Percentiles rank a stretch among this genome's conserved stretches.
Conservation (phyloP, 2,797 vertebrate genomes). For the Crax fasciolata region DNA sequence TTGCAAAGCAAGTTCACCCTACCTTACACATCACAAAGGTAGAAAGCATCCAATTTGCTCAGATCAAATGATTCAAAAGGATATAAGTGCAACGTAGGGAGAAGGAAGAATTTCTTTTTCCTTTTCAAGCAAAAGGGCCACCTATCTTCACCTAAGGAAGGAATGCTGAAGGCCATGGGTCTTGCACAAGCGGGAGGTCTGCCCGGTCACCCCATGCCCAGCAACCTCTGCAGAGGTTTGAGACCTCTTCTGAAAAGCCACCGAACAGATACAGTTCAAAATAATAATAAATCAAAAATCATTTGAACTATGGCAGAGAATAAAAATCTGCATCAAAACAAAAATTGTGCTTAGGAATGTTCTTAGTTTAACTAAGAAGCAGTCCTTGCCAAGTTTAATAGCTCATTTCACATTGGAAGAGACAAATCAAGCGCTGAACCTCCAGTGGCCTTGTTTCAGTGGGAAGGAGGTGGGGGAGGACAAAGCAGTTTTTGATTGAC, state of each 20-base stretch:
- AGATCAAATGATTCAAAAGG: background rate
- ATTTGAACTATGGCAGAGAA: background rate
- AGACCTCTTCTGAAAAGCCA: background rate
- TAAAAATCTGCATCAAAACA: background rate
- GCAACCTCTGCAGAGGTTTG: background rate
- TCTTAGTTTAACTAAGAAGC: background rate
- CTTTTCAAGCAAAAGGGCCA: background rate
- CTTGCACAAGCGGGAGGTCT: background rate
- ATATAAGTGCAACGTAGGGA: background rate
- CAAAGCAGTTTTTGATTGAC: background rate
- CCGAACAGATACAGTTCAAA: background rate
- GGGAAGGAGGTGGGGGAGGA: background rate
- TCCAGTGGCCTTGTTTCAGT: background rate
- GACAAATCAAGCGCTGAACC: background rate
- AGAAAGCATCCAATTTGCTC: background rate
- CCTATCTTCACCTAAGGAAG: background rate
- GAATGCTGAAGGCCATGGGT: background rate
- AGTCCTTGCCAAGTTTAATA: background rate
- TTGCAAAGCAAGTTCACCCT: background rate
- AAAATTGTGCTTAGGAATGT: background rate
- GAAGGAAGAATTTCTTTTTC: no score
- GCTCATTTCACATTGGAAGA: background rate
- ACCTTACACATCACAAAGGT: background rate
- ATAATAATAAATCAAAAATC: background rate
- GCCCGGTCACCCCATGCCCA: background rate